Percentiles rank a stretch among this genome's conserved stretches.
Evolutionary conservation across 2,888 invertebrate genomes (phyloP).

Genomic region (Seira musarum): DNA sequence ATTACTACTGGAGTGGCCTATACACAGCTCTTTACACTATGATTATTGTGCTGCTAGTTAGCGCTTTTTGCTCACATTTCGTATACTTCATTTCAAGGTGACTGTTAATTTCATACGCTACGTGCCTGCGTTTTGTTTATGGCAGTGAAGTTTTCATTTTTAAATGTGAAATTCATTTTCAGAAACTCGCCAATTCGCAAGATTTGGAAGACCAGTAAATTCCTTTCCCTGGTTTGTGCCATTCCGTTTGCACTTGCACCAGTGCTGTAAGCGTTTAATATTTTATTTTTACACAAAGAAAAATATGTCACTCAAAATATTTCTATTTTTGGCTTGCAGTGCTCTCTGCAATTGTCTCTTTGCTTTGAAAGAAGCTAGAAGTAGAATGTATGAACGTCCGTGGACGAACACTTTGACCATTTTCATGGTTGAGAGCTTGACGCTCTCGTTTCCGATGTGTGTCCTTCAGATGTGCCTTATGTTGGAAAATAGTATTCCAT

Average conservation of each 20-base stretch:
- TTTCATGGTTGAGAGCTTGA: constrained; percentile 65
- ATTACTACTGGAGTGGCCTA: constrained; percentile 49
- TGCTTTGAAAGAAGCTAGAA: constrained; percentile 53
- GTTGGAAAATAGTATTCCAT: constrained; percentile 49
- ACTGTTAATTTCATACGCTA: not conserved
- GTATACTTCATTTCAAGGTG: constrained; percentile 61
- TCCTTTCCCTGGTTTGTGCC: constrained; percentile 53
- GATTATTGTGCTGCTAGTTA: constrained; percentile 48
- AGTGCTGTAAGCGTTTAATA: constrained; percentile 55
- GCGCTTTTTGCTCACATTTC: constrained; percentile 51
- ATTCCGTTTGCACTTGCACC: constrained; percentile 58
- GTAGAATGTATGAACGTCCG: constrained; percentile 60
- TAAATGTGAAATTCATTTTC: constrained; percentile 22
- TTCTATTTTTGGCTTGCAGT: constrained; percentile 39
- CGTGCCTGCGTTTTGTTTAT: not conserved
- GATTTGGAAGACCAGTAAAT: constrained; percentile 63
- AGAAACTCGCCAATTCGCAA: constrained; percentile 58
- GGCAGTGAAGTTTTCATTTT: not conserved
- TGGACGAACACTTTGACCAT: constrained; percentile 56
- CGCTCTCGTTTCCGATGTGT: constrained; percentile 59
- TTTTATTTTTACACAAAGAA: not conserved
- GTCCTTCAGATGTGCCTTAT: constrained; percentile 56
- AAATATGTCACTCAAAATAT: not conserved
- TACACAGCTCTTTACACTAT: constrained; percentile 41
- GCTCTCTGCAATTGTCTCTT: constrained; percentile 60